Percentiles rank a stretch among this genome's conserved stretches.
Conservation (phyloP, 2,113 vertebrate species). For the Xiphorhynchus elegans region DNA sequence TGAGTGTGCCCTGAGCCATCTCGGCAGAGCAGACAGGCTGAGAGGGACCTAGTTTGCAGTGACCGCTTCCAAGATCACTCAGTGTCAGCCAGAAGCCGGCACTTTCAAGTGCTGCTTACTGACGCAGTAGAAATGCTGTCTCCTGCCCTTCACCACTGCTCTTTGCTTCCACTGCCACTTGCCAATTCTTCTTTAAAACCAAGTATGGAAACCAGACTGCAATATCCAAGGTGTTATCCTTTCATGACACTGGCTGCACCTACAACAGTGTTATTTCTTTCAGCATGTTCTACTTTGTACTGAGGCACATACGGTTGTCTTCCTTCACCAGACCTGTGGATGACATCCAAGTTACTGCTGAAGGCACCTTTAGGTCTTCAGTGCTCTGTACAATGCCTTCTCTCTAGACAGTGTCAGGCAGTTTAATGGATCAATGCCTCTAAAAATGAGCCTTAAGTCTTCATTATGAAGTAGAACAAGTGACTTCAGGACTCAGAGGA, state of each 20-base stretch:
- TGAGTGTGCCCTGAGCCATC: constrained; percentile 43
- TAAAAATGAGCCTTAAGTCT: neutral
- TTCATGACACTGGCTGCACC: neutral
- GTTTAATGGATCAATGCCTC: constrained; percentile 18
- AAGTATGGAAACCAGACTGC: neutral
- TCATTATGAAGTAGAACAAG: neutral
- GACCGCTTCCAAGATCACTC: constrained; percentile 52
- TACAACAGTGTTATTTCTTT: accelerated
- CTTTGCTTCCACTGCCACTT: constrained; percentile 57
- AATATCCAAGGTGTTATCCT: neutral
- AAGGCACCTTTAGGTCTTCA: constrained; percentile 1
- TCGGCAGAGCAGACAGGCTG: constrained; percentile 32
- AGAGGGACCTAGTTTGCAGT: constrained; percentile 52
- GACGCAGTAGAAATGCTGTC: constrained; percentile 52
- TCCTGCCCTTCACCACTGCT: constrained; percentile 60
- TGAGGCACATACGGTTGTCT: accelerated
- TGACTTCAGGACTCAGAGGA: neutral
- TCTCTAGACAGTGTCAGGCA: neutral
- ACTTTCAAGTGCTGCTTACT: constrained; percentile 68
- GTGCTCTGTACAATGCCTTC: neutral
- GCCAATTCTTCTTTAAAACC: constrained; percentile 37
- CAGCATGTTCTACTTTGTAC: neutral
- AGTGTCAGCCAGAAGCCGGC: constrained; percentile 59
- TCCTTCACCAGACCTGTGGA: neutral
- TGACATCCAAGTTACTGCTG: neutral